Evolutionary conservation across 2,888 invertebrate species (phyloP), one percentile per base, ranked within the genome.

Genomic region (Tenodera sinensis): DNA sequence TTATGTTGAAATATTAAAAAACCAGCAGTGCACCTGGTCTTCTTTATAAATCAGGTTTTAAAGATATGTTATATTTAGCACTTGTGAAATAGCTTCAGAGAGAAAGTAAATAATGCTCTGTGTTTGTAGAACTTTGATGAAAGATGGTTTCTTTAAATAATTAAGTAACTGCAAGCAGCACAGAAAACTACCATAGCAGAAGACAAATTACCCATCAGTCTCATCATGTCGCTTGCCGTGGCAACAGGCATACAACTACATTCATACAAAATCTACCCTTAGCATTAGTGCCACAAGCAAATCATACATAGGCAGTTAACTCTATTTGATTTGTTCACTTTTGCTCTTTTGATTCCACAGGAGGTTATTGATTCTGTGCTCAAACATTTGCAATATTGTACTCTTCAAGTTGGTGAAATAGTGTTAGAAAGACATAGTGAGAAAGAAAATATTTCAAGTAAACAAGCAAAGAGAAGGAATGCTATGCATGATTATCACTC

Each of bases 251-350:
- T 71, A 84, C 42, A 84, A 14, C 34, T 25, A 25, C 47, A 81
- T 28, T 28, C 86, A 71, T 25, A 81, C 81, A 28, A 71, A 81
- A 28, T 28, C 27, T 28, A 20, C 28, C 28, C 54, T 85, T 71
- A 71, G 71, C 27, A 20, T 27, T 28, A 71, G 28, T 85, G 86
- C 86, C 86, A 86, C 86, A 86, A 86, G 86, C 86, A 86, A 86
- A 86, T 71, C 54, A 71, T 42, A 42, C 42, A 42, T 42, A 42
- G 42, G 42, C 54, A 71, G 54, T 15, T 71, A 71, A n/a, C 4
- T 71, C 20, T 20, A 71, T 71, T 71, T 71, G 54, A 71, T 71
- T 71, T 71, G 54, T 71, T 71, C 54, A 71, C 15, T 20, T 71
- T 71, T 71, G 54, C 54, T 71, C 54, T 71, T 71, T 71, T 71